These are phyloP conservation scores for Isoperla grammatica DNA, from an alignment of 2,888 invertebrate species.

Conservation along the genomic window DNA sequence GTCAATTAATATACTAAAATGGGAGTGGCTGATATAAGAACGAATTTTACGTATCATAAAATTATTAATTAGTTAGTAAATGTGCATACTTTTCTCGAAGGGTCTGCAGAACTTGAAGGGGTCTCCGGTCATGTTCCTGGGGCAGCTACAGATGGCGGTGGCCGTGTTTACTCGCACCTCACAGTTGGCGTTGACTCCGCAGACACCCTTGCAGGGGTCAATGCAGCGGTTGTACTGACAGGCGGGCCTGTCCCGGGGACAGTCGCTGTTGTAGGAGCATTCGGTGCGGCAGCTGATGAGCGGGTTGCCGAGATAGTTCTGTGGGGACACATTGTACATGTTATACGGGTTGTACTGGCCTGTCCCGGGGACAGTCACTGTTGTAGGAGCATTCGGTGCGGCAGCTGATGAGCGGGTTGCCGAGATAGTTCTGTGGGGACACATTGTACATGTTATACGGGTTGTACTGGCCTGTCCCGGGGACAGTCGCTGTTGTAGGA, in stretches of 20 bases:
- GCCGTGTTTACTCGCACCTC: slow-evolving; percentile 54
- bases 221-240: slow-evolving; percentile 77
- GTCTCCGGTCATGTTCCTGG: slow-evolving; percentile 81
- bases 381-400: slow-evolving; percentile 75
- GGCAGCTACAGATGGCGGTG: slow-evolving; percentile 79
- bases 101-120: slow-evolving; percentile 77
- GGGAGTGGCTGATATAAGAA: too few relatives aligned
- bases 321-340: too few relatives aligned
- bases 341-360: slow-evolving; percentile 73
- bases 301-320: slow-evolving; percentile 76
- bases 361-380: slow-evolving; percentile 68
- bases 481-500: slow-evolving; percentile 75
- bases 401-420: slow-evolving; percentile 70
- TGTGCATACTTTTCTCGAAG: slow-evolving; percentile 72
- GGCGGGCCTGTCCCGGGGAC: slow-evolving; percentile 69
- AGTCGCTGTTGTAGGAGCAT: slow-evolving; percentile 72
- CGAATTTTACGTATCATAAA: too few relatives aligned
- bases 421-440: slow-evolving; percentile 60
- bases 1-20: too few relatives aligned
- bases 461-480: slow-evolving; percentile 65
- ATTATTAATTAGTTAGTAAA: too few relatives aligned
- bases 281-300: slow-evolving; percentile 71
- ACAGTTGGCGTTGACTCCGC: slow-evolving; percentile 75
- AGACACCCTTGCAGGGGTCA: slow-evolving; percentile 72
- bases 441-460: too few relatives aligned